Conservation (phyloP, 1,140 invertebrate genomes). For the Lethrus apterus region DNA sequence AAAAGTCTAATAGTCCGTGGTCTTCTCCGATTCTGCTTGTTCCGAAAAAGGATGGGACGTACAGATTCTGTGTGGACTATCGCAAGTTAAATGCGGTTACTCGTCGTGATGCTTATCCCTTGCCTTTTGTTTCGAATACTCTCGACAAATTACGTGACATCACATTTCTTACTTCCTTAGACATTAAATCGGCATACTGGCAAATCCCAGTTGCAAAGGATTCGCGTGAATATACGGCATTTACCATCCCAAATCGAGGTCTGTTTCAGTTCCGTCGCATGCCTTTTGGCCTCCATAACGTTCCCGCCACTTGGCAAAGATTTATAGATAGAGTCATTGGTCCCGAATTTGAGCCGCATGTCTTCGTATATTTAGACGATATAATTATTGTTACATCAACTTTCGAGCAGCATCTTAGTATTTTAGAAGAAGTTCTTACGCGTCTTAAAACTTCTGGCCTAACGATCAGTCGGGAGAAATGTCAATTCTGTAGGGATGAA, state of each 20-base stretch:
- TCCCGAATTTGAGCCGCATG: no score
- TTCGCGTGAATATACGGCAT: no score
- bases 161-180: conserved; percentile 26
- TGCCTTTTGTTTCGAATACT: neutral
- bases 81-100: conserved; percentile 12
- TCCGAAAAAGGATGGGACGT: conserved; percentile 7
- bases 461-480: neutral
- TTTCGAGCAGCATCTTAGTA: no score
- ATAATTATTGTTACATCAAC: no score
- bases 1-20: conserved; percentile 5
- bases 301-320: no score
- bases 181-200: conserved; percentile 30
- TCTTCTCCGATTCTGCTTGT: conserved; percentile 3
- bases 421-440: no score
- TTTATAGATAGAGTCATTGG: no score
- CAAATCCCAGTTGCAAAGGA: conserved; percentile 27
- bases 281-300: no score
- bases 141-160: conserved; percentile 28
- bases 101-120: neutral
- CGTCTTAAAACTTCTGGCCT: no score
- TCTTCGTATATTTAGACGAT: no score
- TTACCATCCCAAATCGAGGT: no score
- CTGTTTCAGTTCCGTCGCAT: no score
- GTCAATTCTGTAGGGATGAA: neutral
- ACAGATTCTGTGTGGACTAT: conserved; percentile 11